Conservation (phyloP, 2,797 vertebrate species). For the Sebastes flavidus region DNA sequence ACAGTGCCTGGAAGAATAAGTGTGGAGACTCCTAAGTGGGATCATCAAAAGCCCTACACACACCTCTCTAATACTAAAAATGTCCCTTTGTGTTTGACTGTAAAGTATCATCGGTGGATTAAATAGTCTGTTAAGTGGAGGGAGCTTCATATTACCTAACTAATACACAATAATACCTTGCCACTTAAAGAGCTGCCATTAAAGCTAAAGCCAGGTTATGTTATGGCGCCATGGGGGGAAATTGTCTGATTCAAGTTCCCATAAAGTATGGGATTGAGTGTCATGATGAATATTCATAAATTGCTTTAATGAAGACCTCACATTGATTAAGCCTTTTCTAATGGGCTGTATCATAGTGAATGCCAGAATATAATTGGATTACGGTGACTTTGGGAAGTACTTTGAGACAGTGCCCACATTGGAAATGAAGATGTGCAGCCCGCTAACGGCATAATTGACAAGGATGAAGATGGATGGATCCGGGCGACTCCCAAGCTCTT, state of each 20-base stretch:
- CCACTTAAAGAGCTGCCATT: conserved; percentile 46
- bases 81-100: conserved; percentile 28
- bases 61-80: conserved; percentile 10
- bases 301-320: conserved; percentile 76
- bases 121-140: conserved; percentile 41
- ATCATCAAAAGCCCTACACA: conserved; percentile 24
- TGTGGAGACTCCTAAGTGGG: conserved; percentile 32
- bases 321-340: conserved; percentile 78
- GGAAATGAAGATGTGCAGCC: conserved; percentile 74
- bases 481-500: conserved; percentile 53
- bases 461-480: conserved; percentile 78
- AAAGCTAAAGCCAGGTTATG: conserved; percentile 56
- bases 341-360: conserved; percentile 68
- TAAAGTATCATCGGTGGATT: conserved; percentile 45
- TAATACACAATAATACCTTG: conserved; percentile 42
- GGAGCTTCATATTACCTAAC: conserved; percentile 38
- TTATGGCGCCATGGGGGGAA: conserved; percentile 56
- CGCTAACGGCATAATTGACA: conserved; percentile 77
- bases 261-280: conserved; percentile 61
- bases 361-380: conserved; percentile 79
- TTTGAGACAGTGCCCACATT: conserved; percentile 75
- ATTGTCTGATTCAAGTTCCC: conserved; percentile 51
- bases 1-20: conserved; percentile 29
- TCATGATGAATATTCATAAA: conserved; percentile 78
- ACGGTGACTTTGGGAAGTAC: conserved; percentile 81